These are phyloP conservation scores for Drosophila paucipuncta DNA, from an alignment of 2,888 invertebrate species.

Conservation along the genomic window DNA sequence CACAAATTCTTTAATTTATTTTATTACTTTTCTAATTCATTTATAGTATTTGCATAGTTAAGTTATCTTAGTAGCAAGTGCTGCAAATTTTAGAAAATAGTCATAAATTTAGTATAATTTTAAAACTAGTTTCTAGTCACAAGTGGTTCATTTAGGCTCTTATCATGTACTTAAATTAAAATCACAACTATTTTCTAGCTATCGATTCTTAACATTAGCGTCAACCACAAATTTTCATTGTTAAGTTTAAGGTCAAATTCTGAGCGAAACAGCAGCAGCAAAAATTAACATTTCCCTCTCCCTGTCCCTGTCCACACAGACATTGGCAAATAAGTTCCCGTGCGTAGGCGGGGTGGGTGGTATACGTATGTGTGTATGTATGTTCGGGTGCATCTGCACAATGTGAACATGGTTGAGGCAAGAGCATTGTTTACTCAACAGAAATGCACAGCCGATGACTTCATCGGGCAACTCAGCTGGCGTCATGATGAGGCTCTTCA, in stretches of 20 bases:
- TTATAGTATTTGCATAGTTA: conserved; percentile 13
- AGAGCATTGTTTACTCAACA: conserved; percentile 18
- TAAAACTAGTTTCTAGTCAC: conserved; percentile 12
- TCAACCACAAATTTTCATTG: conserved; percentile 34
- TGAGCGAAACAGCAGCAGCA: conserved; percentile 14
- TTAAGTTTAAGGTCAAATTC: conserved; percentile 73
- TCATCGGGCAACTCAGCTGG: conserved; percentile 50
- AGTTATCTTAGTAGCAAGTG: conserved; percentile 17
- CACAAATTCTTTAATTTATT: conserved; percentile 17
- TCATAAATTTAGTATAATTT: conserved; percentile 14
- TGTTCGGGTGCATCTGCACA: conserved; percentile 16
- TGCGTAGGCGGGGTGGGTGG: background rate
- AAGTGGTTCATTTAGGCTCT: conserved; percentile 2
- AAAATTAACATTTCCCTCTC: conserved; percentile 15
- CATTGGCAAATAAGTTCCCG: conserved; percentile 8
- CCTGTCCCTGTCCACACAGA: conserved; percentile 27
- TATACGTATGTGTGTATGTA: background rate
- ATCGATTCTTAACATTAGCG: background rate
- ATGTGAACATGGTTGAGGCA: conserved; percentile 33
- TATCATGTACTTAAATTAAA: background rate
- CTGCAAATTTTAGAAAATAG: background rate
- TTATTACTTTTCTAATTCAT: conserved; percentile 9
- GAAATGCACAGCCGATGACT: conserved; percentile 58
- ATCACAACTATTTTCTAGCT: conserved; percentile 3
- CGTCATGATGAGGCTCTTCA: conserved; percentile 37